Evolutionary conservation across 2,888 invertebrate genomes (phyloP), one percentile per base, ranked within the genome.

Genomic region (Aphodius sticticus): DNA sequence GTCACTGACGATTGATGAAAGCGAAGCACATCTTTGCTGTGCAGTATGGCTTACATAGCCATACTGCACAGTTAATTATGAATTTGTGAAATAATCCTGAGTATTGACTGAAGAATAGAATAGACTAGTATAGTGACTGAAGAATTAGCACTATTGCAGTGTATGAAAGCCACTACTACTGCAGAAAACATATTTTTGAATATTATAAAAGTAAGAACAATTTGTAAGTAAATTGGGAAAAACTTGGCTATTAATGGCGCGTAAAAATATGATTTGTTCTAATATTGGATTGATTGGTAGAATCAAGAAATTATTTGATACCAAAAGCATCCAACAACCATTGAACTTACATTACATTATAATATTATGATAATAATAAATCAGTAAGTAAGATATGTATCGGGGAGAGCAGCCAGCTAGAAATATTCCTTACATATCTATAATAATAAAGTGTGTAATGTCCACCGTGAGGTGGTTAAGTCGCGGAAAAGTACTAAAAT

Each of bases 391-490:
- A n/a, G n/a, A n/a, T n/a, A n/a, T n/a, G n/a, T n/a, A n/a, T n/a
- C n/a, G n/a, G n/a, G n/a, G n/a, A n/a, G n/a, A n/a, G n/a, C n/a
- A n/a, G n/a, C n/a, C n/a, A n/a, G n/a, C n/a, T n/a, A n/a, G n/a
- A n/a, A n/a, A n/a, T n/a, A n/a, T n/a, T n/a, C n/a, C n/a, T n/a
- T n/a, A n/a, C n/a, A n/a, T n/a, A n/a, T n/a, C n/a, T n/a, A n/a
- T n/a, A n/a, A n/a, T n/a, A n/a, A n/a, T 53, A 53, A 53, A 53
- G 53, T 5, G 2, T 53, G 53, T 53, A 53, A 53, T 53, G 53
- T 53, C 53, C 53, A 53, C 53, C 53, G 53, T 53, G 53, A 53
- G 53, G 53, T 53, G 53, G 53, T 53, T 53, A 53, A 53, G 53
- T 53, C 53, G 53, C 53, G 53, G 53, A 53, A 53, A 53, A 53